These are phyloP conservation scores for Nymphalis urticae DNA, from an alignment of 2,888 invertebrate species.

Conservation along the genomic window DNA sequence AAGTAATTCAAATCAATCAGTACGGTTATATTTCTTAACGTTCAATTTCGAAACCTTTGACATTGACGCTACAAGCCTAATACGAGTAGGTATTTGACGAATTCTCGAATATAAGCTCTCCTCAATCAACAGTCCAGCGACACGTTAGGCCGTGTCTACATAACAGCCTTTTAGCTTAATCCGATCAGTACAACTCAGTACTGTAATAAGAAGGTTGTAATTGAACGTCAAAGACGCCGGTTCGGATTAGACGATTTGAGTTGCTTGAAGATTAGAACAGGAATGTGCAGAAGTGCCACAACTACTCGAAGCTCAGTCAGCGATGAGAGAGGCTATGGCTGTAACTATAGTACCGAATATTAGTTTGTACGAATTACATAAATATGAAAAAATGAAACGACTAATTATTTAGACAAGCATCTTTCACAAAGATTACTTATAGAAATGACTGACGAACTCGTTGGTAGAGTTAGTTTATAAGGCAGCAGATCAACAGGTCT, in stretches of 20 bases:
- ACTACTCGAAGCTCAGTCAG: too few species aligned
- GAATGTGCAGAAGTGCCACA: constrained; percentile 12
- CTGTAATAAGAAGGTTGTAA: constrained; percentile 71
- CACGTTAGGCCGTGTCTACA: constrained; percentile 65
- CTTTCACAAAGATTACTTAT: too few species aligned
- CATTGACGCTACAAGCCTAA: constrained; percentile 24
- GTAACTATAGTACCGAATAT: too few species aligned
- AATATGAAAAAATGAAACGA: too few species aligned
- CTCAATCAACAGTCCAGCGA: constrained; percentile 52
- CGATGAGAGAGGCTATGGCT: too few species aligned
- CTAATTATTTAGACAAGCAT: too few species aligned
- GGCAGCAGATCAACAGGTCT: too few species aligned
- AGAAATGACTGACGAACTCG: too few species aligned
- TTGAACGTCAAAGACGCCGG: constrained; percentile 70
- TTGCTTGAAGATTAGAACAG: constrained; percentile 6
- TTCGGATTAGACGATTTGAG: constrained; percentile 34
- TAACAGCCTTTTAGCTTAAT: constrained; percentile 74
- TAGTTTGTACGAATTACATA: too few species aligned
- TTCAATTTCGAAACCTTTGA: constrained; percentile 16
- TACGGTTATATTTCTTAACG: background rate
- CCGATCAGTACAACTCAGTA: constrained; percentile 57
- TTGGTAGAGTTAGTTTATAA: too few species aligned
- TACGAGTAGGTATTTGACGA: constrained; percentile 20
- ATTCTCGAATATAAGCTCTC: constrained; percentile 38
- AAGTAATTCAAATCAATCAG: background rate